Evolutionary conservation across 1,140 invertebrate genomes (phyloP), one percentile per base, ranked within the genome.

Genomic region (Agraylea sexmaculata): DNA sequence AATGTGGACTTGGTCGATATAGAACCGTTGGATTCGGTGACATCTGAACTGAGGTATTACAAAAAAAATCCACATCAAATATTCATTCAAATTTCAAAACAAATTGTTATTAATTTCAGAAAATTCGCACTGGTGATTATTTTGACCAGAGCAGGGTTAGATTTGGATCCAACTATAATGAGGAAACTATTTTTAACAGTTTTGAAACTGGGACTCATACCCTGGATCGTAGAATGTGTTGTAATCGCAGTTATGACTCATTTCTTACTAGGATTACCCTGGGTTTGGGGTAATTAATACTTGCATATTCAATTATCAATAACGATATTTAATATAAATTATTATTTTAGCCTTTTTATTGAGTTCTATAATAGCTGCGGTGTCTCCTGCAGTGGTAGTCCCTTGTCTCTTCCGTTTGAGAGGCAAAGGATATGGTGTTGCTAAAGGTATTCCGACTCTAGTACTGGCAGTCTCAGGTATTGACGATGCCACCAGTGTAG

Each of bases 371-470:
- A 73, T 94, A 35, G 84, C 88, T 1, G 90, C 92, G 3, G 91
- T 96, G 2, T 94, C 91, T 0, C 92, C 93, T 2, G 93, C 93
- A 7, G 91, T 98, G 2, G 86, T 96, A 5, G 92, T 96, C 1
- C 91, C 94, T 1, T 86, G 83, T 50, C 70, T 98, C 23, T 80
- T 97, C 43, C 70, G 80, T 42, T 64, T 97, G 8, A 70, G 87
- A 11, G 74, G 80, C 35, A 79, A 80, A 51, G 87, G 89, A 2
- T 89, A 90, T 53, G 93, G 93, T 2, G 79, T 89, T 1, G 77
- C 84, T 22, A 93, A 95, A 71, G 93, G 93, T 2, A 91, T 98
- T 42, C 91, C 93, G 4, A 96, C 92, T 0, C 64, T 97, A 16
- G 80, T 95, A 20, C 86, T 98, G 23, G 93, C 93, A 1, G 71